These are phyloP conservation scores for Chalcosyrphus nemorum DNA, from an alignment of 2,888 invertebrate genomes.

Conservation along the genomic window DNA sequence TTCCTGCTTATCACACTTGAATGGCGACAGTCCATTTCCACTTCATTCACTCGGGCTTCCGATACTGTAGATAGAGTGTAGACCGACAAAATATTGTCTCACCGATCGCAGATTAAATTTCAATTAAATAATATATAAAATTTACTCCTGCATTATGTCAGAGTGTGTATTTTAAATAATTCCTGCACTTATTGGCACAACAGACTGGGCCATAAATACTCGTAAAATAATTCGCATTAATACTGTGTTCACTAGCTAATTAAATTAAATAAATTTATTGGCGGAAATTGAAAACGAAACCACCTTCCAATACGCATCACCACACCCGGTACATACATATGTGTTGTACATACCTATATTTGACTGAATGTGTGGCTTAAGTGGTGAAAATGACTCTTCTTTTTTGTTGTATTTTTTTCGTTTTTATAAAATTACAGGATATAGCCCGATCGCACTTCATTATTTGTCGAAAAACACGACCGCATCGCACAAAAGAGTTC, in stretches of 20 bases:
- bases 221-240: constrained; percentile 67
- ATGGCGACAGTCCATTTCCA: background rate
- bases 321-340: background rate
- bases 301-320: constrained; percentile 35
- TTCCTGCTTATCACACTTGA: background rate
- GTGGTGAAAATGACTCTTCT: constrained; percentile 1
- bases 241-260: constrained; percentile 68
- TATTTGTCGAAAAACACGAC: constrained; percentile 41
- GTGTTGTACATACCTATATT: constrained; percentile 7
- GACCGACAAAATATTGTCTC: constrained; percentile 9
- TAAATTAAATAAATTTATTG: constrained; percentile 73
- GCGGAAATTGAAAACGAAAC: constrained; percentile 72
- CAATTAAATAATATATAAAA: constrained; percentile 59
- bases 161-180: constrained; percentile 9
- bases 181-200: constrained; percentile 6
- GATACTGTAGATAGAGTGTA: background rate
- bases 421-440: constrained; percentile 17
- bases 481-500: constrained; percentile 40
- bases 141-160: constrained; percentile 20
- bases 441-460: constrained; percentile 39
- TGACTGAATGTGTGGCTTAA: constrained; percentile 11
- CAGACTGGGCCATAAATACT: constrained; percentile 31
- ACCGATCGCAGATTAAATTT: constrained; percentile 50
- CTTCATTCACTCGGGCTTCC: background rate
- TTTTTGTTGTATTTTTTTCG: background rate